Evolutionary conservation across 2,797 vertebrate species (phyloP).

Genomic region (Spea hammondii): DNA sequence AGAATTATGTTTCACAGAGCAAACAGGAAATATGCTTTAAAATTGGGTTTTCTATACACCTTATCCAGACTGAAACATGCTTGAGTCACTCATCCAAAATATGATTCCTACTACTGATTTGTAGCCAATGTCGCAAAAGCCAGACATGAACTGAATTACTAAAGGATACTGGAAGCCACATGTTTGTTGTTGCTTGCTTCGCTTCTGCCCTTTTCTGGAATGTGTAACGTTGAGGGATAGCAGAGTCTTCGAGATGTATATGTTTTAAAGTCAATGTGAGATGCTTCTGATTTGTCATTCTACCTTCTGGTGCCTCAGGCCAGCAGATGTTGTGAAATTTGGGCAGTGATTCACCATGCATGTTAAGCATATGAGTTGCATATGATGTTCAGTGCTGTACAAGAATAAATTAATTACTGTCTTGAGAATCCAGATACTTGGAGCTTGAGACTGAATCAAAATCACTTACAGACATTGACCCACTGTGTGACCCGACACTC

Average conservation of each 20-base stretch:
- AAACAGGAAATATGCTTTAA: slow-evolving; percentile 27
- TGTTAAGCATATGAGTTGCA: slow-evolving; percentile 52
- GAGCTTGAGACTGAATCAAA: slow-evolving; percentile 56
- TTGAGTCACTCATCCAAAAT: neutral
- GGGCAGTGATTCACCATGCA: neutral
- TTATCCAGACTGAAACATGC: slow-evolving; percentile 12
- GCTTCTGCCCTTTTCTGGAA: slow-evolving; percentile 4
- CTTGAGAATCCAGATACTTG: neutral
- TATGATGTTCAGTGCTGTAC: slow-evolving; percentile 51
- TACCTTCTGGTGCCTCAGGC: neutral
- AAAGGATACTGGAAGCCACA: neutral
- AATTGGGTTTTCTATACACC: too few species aligned
- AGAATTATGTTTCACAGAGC: neutral
- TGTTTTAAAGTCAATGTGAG: neutral
- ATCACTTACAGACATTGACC: slow-evolving; percentile 85
- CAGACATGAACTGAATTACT: neutral
- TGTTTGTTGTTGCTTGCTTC: slow-evolving; percentile 8
- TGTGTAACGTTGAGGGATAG: slow-evolving; percentile 10
- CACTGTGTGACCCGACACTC: slow-evolving; percentile 87
- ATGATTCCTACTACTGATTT: neutral
- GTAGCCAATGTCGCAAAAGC: slow-evolving; percentile 6
- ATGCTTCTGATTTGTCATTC: slow-evolving; percentile 9
- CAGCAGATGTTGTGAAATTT: slow-evolving; percentile 9
- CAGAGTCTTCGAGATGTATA: slow-evolving; percentile 4
- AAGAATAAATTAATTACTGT: slow-evolving; percentile 37